Base-by-base conservation (phyloP, 2,797 vertebrate species). In the Echiichthys vipera region DNA sequence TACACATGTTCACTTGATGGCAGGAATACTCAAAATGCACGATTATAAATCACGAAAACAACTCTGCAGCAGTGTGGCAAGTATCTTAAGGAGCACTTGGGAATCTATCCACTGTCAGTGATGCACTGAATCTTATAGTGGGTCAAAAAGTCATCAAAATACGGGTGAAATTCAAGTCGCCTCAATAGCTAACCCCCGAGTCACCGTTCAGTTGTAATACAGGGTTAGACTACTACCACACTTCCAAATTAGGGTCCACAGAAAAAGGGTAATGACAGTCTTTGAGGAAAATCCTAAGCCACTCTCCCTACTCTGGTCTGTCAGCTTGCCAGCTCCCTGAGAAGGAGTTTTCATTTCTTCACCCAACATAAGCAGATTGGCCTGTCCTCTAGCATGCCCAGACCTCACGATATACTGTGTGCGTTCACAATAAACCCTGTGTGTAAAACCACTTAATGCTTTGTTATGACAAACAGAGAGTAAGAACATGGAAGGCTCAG, bases 211-310 rank as follows among this genome's bases (percentile, higher is more conserved):
- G 80, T 88, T 92, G 88, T 92, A 94, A 90, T 92, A 54, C 81
- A 85, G 91, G 91, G 91, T 93, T 91, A 84, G 78, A 82, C 85
- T 90, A 82, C 84, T 78, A 91, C 89, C 92, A 89, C 90, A 90
- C 88, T 84, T 84, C 85, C 85, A 92, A 94, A 92, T 92, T 87
- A 91, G 87, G 84, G 84, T 88, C 77, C 82, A 73, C 74, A 80
- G 84, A 84, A 81, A 84, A 90, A 84, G 71, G 66, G 81, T 93
- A 93, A 94, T 93, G 88, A 93, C 91, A 93, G 92, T 89, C 85
- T 87, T 87, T 85, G 83, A 85, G 86, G 87, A 86, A 88, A 92
- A 84, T 81, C 85, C 81, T 53, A 34, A 84, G 30, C 80, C 84
- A 87, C 87, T 91, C 85, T 91, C 91, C 49, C 74, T 90, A 36